Evolutionary conservation across 1,140 invertebrate species (phyloP).

Genomic region (Drosophila ambigua): DNA sequence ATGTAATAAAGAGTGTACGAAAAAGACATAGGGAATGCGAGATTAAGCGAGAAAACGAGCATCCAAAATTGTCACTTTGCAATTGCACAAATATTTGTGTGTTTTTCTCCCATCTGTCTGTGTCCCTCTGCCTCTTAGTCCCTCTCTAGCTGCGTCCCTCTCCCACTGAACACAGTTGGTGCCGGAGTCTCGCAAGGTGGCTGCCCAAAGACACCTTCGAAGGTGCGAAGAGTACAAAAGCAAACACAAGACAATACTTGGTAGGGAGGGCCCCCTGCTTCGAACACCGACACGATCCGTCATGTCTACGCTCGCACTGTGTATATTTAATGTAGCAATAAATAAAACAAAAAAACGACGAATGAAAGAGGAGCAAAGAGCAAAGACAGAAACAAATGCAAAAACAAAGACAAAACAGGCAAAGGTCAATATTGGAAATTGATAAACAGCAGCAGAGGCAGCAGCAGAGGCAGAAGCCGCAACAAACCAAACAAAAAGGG

Average conservation of each 20-base stretch:
- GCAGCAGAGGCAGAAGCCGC: conserved; percentile 20
- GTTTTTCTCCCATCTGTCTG: conserved; percentile 24
- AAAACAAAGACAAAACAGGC: conserved; percentile 59
- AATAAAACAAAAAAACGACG: conserved; percentile 48
- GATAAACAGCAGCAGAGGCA: conserved; percentile 65
- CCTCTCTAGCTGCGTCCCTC: neutral
- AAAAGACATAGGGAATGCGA: no score
- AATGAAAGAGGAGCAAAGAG: conserved; percentile 40
- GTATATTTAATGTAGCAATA: conserved; percentile 67
- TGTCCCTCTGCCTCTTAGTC: conserved; percentile 7
- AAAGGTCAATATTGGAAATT: conserved; percentile 82
- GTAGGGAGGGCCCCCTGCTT: conserved; percentile 9
- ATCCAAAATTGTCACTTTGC: conserved; percentile 45
- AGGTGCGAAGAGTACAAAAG: conserved; percentile 66
- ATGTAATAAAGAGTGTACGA: conserved; percentile 1
- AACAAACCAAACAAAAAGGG: conserved; percentile 27
- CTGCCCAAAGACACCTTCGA: conserved; percentile 16
- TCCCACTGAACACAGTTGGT: neutral
- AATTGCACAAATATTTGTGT: conserved; percentile 65
- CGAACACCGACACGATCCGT: no score
- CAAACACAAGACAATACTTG: conserved; percentile 50
- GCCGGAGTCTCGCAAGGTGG: conserved; percentile 38
- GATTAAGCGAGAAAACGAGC: neutral
- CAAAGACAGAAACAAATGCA: conserved; percentile 46
- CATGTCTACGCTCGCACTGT: conserved; percentile 20